Conservation (phyloP, 2,113 vertebrate genomes). For the Grammomys surdaster region DNA sequence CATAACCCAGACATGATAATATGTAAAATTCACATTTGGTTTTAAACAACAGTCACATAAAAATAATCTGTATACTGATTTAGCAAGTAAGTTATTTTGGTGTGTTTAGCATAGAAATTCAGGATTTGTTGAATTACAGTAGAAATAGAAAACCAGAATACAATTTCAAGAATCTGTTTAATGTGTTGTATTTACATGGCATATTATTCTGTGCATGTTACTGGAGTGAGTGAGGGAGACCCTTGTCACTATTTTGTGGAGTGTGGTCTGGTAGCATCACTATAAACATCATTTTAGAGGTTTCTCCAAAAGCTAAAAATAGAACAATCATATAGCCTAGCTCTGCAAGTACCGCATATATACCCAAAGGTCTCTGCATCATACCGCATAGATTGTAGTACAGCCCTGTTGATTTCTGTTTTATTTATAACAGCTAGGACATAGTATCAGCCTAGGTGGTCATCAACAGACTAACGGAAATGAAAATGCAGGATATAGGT, state of each 20-base stretch:
- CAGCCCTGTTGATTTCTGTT: neutral
- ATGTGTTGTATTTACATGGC: neutral
- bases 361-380: neutral
- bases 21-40: neutral
- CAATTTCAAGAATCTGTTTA: neutral
- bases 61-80: neutral
- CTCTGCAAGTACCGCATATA: neutral
- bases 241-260: neutral
- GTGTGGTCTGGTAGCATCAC: neutral
- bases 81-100: conserved; percentile 3
- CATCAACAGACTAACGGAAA: neutral
- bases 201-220: neutral
- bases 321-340: neutral
- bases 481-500: neutral
- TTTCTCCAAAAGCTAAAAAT: neutral
- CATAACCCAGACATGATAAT: conserved; percentile 18
- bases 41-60: neutral
- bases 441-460: neutral
- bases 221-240: neutral
- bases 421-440: neutral
- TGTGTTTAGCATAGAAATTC: conserved; percentile 9
- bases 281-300: neutral
- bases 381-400: neutral
- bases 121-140: conserved; percentile 29
- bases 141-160: conserved; percentile 5